These are phyloP conservation scores for Gambusia affinis DNA, from an alignment of 2,113 vertebrate species.

Conservation along the genomic window DNA sequence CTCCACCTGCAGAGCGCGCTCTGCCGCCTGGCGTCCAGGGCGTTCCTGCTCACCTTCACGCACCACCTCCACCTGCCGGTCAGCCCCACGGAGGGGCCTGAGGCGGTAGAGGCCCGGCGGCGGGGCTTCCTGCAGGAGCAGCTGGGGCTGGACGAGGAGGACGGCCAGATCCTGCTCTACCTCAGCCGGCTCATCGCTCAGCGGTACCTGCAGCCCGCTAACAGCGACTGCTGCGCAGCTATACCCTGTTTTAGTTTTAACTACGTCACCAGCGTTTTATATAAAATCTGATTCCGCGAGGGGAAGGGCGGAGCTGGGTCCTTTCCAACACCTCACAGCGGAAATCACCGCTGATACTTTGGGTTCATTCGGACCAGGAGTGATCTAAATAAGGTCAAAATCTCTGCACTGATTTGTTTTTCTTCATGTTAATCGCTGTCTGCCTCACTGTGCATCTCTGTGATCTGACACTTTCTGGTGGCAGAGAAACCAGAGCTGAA, in stretches of 20 bases:
- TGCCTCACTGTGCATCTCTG: slow-evolving; percentile 40
- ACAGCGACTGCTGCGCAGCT: slow-evolving; percentile 50
- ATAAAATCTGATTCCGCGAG: slow-evolving; percentile 87
- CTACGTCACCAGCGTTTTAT: slow-evolving; percentile 94
- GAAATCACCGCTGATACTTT: slow-evolving; percentile 26
- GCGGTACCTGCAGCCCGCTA: slow-evolving; percentile 83
- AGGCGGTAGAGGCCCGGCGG: slow-evolving; percentile 61
- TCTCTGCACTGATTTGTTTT: slow-evolving; percentile 41
- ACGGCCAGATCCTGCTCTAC: slow-evolving; percentile 89
- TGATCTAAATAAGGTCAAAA: slow-evolving; percentile 26
- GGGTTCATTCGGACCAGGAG: slow-evolving; percentile 39
- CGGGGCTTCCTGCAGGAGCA: slow-evolving; percentile 81
- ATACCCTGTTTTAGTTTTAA: slow-evolving; percentile 88
- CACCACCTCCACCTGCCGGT: slow-evolving; percentile 94
- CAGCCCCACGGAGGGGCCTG: slow-evolving; percentile 74
- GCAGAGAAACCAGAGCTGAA: slow-evolving; percentile 30
- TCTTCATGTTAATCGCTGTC: slow-evolving; percentile 22
- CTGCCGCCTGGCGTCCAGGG: slow-evolving; percentile 88
- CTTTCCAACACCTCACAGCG: slow-evolving; percentile 20
- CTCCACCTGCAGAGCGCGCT: slow-evolving; percentile 90
- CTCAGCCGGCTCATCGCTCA: slow-evolving; percentile 92
- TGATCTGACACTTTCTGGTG: slow-evolving; percentile 1
- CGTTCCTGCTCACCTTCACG: slow-evolving; percentile 94
- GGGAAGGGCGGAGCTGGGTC: slow-evolving; percentile 4
- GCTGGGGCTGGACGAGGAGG: slow-evolving; percentile 89